A percentile compares a stretch with the other conserved stretches of the same genome.
Conservation (phyloP, 2,888 invertebrate species). For the Cheilosia pagana region DNA sequence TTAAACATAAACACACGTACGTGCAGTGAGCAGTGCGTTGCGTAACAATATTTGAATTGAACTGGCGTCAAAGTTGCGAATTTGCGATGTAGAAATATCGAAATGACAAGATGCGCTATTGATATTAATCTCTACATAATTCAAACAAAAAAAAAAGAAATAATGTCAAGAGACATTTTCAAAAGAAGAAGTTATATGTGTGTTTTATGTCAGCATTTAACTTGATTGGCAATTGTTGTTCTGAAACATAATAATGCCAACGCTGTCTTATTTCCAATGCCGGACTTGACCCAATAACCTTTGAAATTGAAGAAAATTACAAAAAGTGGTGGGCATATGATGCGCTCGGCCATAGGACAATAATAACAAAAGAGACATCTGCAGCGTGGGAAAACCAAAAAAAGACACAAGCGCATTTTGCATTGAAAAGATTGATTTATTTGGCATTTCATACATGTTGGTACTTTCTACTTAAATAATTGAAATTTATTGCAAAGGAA, state of each 20-base stretch:
- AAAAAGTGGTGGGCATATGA: not conserved
- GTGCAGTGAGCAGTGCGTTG: not conserved
- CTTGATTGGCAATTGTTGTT: not conserved
- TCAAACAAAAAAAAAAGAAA: too few species aligned
- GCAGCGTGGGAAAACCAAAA: not conserved
- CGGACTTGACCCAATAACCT: conserved; percentile 46
- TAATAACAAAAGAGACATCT: not conserved
- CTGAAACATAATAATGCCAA: not conserved
- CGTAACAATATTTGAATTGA: not conserved
- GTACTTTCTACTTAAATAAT: conserved; percentile 14
- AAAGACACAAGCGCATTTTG: not conserved
- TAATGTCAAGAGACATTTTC: too few species aligned
- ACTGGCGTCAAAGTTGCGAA: not conserved
- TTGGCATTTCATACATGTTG: conserved; percentile 44
- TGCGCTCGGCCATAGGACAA: conserved; percentile 6
- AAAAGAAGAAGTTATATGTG: too few species aligned
- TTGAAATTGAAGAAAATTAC: conserved; percentile 24
- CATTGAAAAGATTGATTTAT: conserved; percentile 7
- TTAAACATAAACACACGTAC: too few species aligned
- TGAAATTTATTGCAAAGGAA: not conserved
- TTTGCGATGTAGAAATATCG: not conserved
- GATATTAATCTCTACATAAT: too few species aligned
- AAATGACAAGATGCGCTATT: too few species aligned
- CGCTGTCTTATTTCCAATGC: not conserved
- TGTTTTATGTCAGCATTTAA: not conserved